Evolutionary conservation across 2,113 vertebrate genomes (phyloP), one percentile per base, ranked within the genome.

Genomic region (Anoplopoma fimbria): DNA sequence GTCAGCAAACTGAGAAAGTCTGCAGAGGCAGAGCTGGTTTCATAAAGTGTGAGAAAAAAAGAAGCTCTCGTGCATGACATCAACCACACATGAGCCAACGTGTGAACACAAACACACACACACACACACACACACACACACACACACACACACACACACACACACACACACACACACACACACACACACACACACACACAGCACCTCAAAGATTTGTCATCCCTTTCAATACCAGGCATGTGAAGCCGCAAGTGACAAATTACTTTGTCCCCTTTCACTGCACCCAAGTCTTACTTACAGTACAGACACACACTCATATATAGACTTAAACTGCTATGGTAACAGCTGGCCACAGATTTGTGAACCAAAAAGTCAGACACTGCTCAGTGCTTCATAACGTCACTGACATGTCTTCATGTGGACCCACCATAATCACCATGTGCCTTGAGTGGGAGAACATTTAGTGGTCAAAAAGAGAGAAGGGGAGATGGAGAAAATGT

Each of bases 201-300:
- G 23, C 84, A 75, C 74, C 61, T 87, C 83, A 51, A 40, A 82
- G 76, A 88, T 88, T 91, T 92, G 89, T 93, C 92, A 93, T 93
- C 86, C 51, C 77, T 90, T 92, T 92, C 75, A 93, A 77, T 81
- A 71, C 64, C 83, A 92, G 92, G 92, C 91, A 91, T 81, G 69
- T 69, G 42, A 92, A 88, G 71, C 93, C 87, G 1, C 89, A 85
- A 88, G 88, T 93, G 93, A 93, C 91, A 94, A 93, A 93, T 93
- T 82, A 91, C 67, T 92, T 36, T 76, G 90, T 88, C 80, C 80
- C 69, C 74, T 67, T 80, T 77, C 21, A 14, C 25, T 83, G 31
- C 57, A 82, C 70, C 40, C 55, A 68, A 79, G 70, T 33, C 65
- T 36, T 67, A 69, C 65, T 76, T 51, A 61, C 68, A 84, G 23